Base-by-base conservation (phyloP, 2,113 vertebrate genomes). In the Prinia subflava region DNA sequence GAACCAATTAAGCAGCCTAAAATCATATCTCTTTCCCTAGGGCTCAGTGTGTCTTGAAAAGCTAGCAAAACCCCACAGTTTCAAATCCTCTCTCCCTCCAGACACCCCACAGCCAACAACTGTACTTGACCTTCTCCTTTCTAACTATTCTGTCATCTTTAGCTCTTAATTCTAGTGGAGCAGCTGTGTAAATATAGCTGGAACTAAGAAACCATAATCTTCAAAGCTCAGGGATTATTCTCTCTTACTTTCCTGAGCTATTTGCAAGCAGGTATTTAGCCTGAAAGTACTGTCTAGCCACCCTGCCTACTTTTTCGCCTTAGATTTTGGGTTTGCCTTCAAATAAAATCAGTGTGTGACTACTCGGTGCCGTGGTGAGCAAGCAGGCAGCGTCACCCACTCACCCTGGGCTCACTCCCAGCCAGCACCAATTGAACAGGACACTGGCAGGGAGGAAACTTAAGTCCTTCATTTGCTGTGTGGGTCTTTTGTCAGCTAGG, bases 131-230 rank as follows among this genome's bases (percentile, higher is more conserved):
- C 86, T 77, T 59, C 87, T 79, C 47, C 52, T 82, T 79, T 88
- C 63, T 77, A 57, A 70, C 60, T 67, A 19, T 70, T 75, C 52
- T 60, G 35, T 85, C 89, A 91, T 83, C 77, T 87, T 94, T 71
- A 92, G 77, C 60, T 94, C 92, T 89, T 78, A 83, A 64, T 92
- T 84, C 69, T 74, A 31, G 64, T 46, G 41, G n/a, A 87, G 39
- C 87, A 91, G 83, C 77, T 89, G 81, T 52, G 49, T 68, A 96
- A 94, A 95, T 90, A 94, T 31, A 94, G 76, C 89, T 52, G 44
- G 22, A 87, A 81, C 83, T 71, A 91, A 94, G 94, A 89, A 84
- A 81, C 10, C 19, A 5, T 78, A 81, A 95, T 68, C 89, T 87
- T 89, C 65, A 65, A 88, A 73, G 59, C 83, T 46, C 68, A 33